Evolutionary conservation across 2,113 vertebrate species (phyloP).

Genomic region (Sylvilagus bachmani): DNA sequence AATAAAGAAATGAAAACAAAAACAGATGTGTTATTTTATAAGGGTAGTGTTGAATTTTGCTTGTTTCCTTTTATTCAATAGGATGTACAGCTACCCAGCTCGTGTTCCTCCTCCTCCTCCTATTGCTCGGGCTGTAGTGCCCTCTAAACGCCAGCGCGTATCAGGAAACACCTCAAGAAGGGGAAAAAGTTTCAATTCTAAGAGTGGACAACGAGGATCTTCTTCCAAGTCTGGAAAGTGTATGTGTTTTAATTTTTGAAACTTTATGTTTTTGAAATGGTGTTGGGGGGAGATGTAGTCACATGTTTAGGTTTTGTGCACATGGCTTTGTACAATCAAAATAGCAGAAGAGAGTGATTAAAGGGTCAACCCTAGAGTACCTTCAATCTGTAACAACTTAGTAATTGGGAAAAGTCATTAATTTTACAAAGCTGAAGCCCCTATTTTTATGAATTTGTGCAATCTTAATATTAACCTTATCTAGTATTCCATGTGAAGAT

Average conservation of each 20-base stretch:
- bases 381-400: neutral
- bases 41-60: neutral
- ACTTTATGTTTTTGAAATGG: neutral
- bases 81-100: conserved; percentile 94
- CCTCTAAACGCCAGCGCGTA: conserved; percentile 93
- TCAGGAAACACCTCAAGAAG: conserved; percentile 92
- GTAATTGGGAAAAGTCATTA: neutral
- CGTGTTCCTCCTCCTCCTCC: conserved; percentile 92
- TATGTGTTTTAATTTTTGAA: conserved; percentile 69
- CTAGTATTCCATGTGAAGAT: neutral
- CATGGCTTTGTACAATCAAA: neutral
- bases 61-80: conserved; percentile 62
- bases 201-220: conserved; percentile 92
- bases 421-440: neutral
- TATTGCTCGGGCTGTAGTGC: conserved; percentile 92
- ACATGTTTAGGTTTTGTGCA: neutral
- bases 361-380: neutral
- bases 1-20: neutral
- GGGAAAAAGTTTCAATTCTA: conserved; percentile 94
- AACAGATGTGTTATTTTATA: neutral
- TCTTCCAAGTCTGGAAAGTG: conserved; percentile 90
- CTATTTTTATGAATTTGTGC: neutral
- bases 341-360: neutral
- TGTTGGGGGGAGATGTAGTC: too few species aligned
- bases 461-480: neutral